Percentiles rank a stretch among this genome's conserved stretches.
Conservation (phyloP, 2,888 invertebrate genomes). For the Melitaea athalia region DNA sequence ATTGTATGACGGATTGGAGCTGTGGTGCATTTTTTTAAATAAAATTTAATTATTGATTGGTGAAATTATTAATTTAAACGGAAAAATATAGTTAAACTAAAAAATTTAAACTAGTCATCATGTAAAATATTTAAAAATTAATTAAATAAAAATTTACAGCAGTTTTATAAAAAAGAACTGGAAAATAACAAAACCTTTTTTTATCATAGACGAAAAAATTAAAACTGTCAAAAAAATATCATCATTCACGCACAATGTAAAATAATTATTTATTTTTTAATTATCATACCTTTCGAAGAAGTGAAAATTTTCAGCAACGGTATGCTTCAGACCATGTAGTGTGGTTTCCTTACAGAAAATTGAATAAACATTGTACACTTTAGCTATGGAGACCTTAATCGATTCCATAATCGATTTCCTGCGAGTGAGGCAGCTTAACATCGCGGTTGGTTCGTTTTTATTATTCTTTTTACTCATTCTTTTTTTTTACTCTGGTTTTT, state of each 20-base stretch:
- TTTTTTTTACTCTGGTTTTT: background rate
- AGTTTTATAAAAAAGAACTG: background rate
- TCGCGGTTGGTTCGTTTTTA: slow-evolving; percentile 54
- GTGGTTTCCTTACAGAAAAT: slow-evolving; percentile 71
- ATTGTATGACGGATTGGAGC: too few relatives aligned
- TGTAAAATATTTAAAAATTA: background rate
- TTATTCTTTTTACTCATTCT: slow-evolving; percentile 23
- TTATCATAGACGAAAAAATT: background rate
- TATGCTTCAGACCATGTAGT: slow-evolving; percentile 74
- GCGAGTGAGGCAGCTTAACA: slow-evolving; percentile 60
- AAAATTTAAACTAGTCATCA: too few relatives aligned
- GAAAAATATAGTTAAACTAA: too few relatives aligned
- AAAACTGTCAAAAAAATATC: slow-evolving; percentile 19
- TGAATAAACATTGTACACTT: slow-evolving; percentile 53
- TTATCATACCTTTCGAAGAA: slow-evolving; percentile 64
- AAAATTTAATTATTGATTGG: too few relatives aligned
- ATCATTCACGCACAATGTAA: background rate
- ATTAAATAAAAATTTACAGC: background rate
- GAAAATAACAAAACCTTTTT: background rate
- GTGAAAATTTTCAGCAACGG: slow-evolving; percentile 66
- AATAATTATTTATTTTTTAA: background rate
- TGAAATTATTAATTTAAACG: too few relatives aligned
- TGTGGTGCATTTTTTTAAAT: too few relatives aligned
- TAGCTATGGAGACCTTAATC: slow-evolving; percentile 51
- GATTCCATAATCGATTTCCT: slow-evolving; percentile 57